Evolutionary conservation across 2,797 vertebrate genomes (phyloP), one percentile per base, ranked within the genome.

Genomic region (Catharus ustulatus): DNA sequence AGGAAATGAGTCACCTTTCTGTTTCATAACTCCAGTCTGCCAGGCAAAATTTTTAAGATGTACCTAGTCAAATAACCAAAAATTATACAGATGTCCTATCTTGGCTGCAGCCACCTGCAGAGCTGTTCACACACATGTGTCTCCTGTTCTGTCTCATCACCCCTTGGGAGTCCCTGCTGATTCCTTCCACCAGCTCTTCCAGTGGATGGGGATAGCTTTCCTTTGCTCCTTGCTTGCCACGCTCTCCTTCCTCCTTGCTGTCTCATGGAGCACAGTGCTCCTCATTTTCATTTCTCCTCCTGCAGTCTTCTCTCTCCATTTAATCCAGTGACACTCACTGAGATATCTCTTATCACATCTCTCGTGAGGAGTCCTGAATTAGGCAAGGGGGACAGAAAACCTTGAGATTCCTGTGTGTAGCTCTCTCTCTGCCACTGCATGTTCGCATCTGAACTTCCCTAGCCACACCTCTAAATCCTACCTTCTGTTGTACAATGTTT

Each of bases 1-100:
- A 81, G 93, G 72, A 87, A 93, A 84, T 72, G 10, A 88, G 29
- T 93, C 79, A 74, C 57, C 34, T 87, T 93, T 86, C 73, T 80
- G n/a, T 84, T 94, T 81, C 73, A 36, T 75, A 84, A 75, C n/a
- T 71, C 51, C 30, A 38, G 32, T 52, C 54, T 75, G 40, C 32
- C 61, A 84, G 54, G 48, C 18, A 6, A 34, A 2, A 13, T 66
- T 90, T 89, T 68, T 55, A 62, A 86, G 40, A 38, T 27, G 23
- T 11, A 62, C 13, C 13, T 24, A 43, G 54, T 75, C 62, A 93
- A 84, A 76, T 48, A 81, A 88, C 15, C 32, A 81, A 72, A 57
- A 78, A 90, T n/a, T 2, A 66, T n/a, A 59, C 0, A 4, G 54
- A 51, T 83, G 29, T 71, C 21, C 27, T n/a, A 23, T 64, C 61